Evolutionary conservation across 2,888 invertebrate species (phyloP).

Genomic region (Synanthedon formicaeformis): DNA sequence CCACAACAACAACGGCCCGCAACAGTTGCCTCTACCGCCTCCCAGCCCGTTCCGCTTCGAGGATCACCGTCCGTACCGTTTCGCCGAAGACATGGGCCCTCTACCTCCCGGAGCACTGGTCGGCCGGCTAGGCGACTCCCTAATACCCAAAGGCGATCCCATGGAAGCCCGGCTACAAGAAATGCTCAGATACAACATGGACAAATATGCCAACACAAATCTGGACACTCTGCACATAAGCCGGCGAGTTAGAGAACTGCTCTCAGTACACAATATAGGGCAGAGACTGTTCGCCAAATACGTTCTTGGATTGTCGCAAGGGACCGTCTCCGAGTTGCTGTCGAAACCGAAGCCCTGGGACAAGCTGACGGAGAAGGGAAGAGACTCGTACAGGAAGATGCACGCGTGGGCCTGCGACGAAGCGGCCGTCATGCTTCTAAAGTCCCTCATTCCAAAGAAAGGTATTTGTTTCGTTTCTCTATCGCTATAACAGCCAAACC

Average conservation of each 20-base stretch:
- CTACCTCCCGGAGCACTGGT: slow-evolving; percentile 85
- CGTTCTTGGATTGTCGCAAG: slow-evolving; percentile 95
- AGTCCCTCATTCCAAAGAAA: slow-evolving; percentile 98
- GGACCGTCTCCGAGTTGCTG: slow-evolving; percentile 96
- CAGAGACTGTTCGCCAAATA: slow-evolving; percentile 99
- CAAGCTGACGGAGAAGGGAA: slow-evolving; percentile 98
- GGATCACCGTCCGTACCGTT: slow-evolving; percentile 84
- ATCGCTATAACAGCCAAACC: slow-evolving; percentile 5
- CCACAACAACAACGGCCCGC: slow-evolving; percentile 67
- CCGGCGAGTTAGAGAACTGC: slow-evolving; percentile 89
- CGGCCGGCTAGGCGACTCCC: slow-evolving; percentile 86
- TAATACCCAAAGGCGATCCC: slow-evolving; percentile 92
- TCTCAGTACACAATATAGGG: slow-evolving; percentile 98
- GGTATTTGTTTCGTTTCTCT: slow-evolving; percentile 72
- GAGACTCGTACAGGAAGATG: slow-evolving; percentile 99
- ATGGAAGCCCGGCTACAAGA: slow-evolving; percentile 95
- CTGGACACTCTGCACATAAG: slow-evolving; percentile 96
- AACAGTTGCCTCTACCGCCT: slow-evolving; percentile 60
- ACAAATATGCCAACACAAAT: slow-evolving; percentile 93
- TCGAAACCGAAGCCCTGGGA: slow-evolving; percentile 99
- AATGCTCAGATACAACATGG: slow-evolving; percentile 95
- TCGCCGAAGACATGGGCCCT: slow-evolving; percentile 83
- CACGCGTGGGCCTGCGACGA: slow-evolving; percentile 99
- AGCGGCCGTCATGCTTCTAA: slow-evolving; percentile 95
- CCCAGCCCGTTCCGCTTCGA: slow-evolving; percentile 83